These are phyloP conservation scores for Chaenodraco wilsoni DNA, from an alignment of 2,797 vertebrate genomes.

Conservation along the genomic window DNA sequence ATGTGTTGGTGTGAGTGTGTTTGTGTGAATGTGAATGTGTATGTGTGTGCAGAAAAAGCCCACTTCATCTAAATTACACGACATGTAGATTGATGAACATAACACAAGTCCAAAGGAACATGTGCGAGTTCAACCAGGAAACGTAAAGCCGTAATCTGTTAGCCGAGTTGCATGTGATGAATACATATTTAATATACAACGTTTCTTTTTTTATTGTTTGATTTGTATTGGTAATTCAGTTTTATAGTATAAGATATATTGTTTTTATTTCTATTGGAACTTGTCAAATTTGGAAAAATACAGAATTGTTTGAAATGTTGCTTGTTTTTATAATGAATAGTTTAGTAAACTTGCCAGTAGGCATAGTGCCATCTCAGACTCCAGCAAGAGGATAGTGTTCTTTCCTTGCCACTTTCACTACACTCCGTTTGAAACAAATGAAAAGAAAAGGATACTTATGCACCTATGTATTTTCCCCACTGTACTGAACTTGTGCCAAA, in stretches of 20 bases:
- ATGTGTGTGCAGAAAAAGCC: background rate
- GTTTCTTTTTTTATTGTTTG: too few relatives aligned
- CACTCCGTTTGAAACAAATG: too few relatives aligned
- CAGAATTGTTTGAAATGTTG: background rate
- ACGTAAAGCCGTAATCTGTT: background rate
- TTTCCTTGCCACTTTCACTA: background rate
- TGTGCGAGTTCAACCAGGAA: too few relatives aligned
- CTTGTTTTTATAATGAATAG: background rate
- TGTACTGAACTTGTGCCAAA: background rate
- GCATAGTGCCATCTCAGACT: background rate
- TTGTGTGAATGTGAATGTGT: too few relatives aligned
- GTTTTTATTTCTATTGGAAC: background rate
- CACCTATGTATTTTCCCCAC: background rate
- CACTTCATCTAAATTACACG: background rate
- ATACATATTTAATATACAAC: too few relatives aligned
- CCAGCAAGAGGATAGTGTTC: background rate
- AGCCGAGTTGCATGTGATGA: background rate
- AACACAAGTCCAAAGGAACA: background rate
- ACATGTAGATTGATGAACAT: background rate
- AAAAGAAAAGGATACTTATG: background rate
- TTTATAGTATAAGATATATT: background rate
- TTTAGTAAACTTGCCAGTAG: background rate
- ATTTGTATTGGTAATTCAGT: background rate
- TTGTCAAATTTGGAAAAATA: background rate
- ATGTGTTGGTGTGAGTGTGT: too few relatives aligned